Percentiles rank a stretch among this genome's conserved stretches.
These are phyloP conservation scores for Rousettus madagascariensis DNA, from an alignment of 2,797 vertebrate genomes.

Conservation along the genomic window DNA sequence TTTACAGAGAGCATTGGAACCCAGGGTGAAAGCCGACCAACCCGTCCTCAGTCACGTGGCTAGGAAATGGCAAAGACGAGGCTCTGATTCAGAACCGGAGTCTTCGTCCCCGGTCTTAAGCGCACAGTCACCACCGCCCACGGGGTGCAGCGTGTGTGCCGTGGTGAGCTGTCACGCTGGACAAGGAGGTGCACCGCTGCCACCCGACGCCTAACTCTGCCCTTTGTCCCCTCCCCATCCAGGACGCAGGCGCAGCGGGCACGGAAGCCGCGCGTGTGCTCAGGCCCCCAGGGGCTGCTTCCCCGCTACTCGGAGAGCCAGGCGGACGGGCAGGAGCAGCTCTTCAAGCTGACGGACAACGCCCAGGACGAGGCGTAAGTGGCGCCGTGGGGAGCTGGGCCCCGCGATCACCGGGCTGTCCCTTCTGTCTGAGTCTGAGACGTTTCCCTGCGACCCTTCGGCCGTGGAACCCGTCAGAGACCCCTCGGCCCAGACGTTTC, in stretches of 20 bases:
- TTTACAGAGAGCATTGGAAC: not conserved
- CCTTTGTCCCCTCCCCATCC: not conserved
- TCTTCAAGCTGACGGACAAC: conserved; percentile 96
- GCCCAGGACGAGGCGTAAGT: conserved; percentile 97
- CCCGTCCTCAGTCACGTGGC: not conserved
- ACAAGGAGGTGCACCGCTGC: not conserved
- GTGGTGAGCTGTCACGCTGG: not conserved
- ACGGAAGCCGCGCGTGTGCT: conserved; percentile 94
- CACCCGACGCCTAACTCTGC: not conserved
- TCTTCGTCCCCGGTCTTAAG: not conserved
- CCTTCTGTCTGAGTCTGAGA: not conserved
- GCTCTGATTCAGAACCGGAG: not conserved
- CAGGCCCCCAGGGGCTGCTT: conserved; percentile 94
- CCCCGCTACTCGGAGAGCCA: conserved; percentile 91
- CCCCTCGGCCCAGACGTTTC: not conserved
- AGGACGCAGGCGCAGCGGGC: conserved; percentile 91
- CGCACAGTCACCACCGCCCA: not conserved
- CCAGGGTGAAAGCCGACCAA: no score
- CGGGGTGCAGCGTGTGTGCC: not conserved
- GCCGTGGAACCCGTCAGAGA: not conserved
- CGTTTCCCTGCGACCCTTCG: not conserved
- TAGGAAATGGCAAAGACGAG: not conserved
- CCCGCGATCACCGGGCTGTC: not conserved
- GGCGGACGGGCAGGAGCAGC: conserved; percentile 96
- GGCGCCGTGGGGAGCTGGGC: not conserved